Evolutionary conservation across 2,888 invertebrate genomes (phyloP).

Genomic region (Drepana falcataria): DNA sequence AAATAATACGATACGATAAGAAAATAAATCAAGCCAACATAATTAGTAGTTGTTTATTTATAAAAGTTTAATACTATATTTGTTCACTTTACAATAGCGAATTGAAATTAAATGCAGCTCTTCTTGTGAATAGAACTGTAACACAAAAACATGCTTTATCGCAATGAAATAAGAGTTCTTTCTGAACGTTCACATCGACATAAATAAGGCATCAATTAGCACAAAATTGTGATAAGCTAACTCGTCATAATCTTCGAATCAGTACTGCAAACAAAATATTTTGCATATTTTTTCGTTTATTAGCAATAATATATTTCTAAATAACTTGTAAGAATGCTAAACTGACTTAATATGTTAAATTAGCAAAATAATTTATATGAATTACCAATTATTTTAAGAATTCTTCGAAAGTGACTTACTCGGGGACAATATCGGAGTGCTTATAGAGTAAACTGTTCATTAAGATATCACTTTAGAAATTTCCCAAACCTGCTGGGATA

Average conservation of each 20-base stretch:
- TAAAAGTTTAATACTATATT: constrained; percentile 69
- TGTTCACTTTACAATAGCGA: constrained; percentile 50
- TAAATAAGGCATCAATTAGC: constrained; percentile 48
- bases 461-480: too few species aligned
- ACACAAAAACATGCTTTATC: constrained; percentile 21
- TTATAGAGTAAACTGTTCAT: too few species aligned
- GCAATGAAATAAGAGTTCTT: constrained; percentile 17
- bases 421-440: not conserved
- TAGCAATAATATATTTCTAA: too few species aligned
- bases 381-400: not conserved
- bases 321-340: too few species aligned
- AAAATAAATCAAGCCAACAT: constrained; percentile 28
- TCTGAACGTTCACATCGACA: constrained; percentile 9
- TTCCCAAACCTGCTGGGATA: too few species aligned
- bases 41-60: constrained; percentile 30
- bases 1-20: not conserved
- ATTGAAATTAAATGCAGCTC: constrained; percentile 25
- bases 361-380: not conserved
- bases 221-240: constrained; percentile 41
- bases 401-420: not conserved
- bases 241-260: not conserved
- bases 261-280: not conserved
- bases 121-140: constrained; percentile 16
- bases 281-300: not conserved
- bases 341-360: not conserved